Percentiles rank a stretch among this genome's conserved stretches.
These are phyloP conservation scores for Myrmecophaga tridactyla DNA, from an alignment of 2,113 vertebrate species.

Conservation along the genomic window DNA sequence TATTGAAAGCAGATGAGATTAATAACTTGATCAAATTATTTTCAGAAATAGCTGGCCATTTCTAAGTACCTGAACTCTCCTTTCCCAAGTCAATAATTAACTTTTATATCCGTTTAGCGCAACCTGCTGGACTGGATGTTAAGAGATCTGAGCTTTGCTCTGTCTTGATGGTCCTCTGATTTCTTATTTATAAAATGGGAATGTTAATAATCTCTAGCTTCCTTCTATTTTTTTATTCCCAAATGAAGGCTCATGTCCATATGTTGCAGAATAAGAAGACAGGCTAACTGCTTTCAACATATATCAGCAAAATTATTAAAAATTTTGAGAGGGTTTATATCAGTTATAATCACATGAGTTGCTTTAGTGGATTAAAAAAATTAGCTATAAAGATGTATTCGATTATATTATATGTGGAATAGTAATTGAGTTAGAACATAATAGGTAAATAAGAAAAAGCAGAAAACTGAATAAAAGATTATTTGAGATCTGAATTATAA, in stretches of 20 bases:
- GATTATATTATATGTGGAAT: neutral
- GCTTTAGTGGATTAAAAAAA: neutral
- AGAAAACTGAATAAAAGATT: conserved; percentile 28
- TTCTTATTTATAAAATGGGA: neutral
- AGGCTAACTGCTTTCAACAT: neutral
- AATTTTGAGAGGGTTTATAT: neutral
- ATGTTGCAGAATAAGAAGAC: neutral
- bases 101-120: neutral
- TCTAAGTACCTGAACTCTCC: neutral
- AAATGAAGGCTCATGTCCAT: neutral
- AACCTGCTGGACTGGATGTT: neutral
- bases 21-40: neutral
- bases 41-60: conserved; percentile 12
- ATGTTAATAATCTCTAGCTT: neutral
- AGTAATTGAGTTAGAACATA: neutral
- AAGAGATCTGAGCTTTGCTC: conserved; percentile 1
- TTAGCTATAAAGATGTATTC: neutral
- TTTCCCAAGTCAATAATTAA: neutral
- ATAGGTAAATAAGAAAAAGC: conserved; percentile 1
- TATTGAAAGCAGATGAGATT: conserved; percentile 1
- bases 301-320: neutral
- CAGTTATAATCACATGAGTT: neutral
- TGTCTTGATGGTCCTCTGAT: neutral
- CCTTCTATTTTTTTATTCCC: neutral
- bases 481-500: conserved; percentile 25